These are phyloP conservation scores for Aegithalos caudatus DNA, from an alignment of 2,113 vertebrate genomes.

Conservation along the genomic window DNA sequence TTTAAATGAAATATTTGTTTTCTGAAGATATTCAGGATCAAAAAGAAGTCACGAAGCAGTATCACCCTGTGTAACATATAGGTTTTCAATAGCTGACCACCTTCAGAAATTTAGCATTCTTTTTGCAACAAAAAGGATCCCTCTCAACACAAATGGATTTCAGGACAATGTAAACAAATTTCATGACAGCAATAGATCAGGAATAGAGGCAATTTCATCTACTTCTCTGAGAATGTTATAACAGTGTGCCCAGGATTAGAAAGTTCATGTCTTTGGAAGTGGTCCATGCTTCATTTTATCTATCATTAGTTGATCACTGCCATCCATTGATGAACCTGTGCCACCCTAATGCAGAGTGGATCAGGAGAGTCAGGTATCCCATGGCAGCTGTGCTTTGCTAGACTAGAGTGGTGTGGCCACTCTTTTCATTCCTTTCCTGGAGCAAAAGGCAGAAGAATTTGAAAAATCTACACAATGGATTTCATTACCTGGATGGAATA, in stretches of 20 bases:
- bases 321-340: background rate
- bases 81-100: background rate
- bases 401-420: background rate
- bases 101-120: background rate
- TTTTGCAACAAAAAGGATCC: background rate
- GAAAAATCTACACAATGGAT: background rate
- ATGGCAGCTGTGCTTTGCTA: background rate
- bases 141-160: background rate
- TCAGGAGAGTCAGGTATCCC: background rate
- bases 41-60: background rate
- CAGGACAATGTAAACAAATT: background rate
- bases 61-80: background rate
- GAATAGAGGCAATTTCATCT: background rate
- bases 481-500: background rate
- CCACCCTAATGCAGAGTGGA: background rate
- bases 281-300: background rate
- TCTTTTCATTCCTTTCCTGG: background rate
- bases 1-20: background rate
- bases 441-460: background rate
- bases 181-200: background rate
- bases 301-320: background rate
- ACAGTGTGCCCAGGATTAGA: background rate
- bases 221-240: background rate
- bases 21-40: background rate
- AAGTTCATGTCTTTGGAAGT: background rate